A percentile compares a stretch with the other conserved stretches of the same genome.
Evolutionary conservation across 2,113 vertebrate species (phyloP).

Genomic region (Eublepharis macularius): DNA sequence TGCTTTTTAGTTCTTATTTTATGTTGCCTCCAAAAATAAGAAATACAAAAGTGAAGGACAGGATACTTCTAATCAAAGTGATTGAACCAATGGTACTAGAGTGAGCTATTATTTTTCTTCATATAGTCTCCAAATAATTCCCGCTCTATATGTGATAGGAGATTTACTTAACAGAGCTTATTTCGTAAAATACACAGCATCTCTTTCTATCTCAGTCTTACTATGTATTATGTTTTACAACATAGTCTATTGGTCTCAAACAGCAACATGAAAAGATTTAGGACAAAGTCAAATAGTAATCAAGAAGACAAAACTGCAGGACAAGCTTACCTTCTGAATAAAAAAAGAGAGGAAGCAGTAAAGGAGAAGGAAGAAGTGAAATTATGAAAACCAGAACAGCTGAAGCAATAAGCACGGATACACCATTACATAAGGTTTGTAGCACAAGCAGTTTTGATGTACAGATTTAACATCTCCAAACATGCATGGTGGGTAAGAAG

Average conservation of each 20-base stretch:
- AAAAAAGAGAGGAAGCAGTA: slow-evolving; percentile 83
- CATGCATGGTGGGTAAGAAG: no score
- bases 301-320: slow-evolving; percentile 33
- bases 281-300: slow-evolving; percentile 20
- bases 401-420: slow-evolving; percentile 40
- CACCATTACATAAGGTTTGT: neutral
- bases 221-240: slow-evolving; percentile 30
- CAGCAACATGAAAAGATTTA: slow-evolving; percentile 20
- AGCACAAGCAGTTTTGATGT: neutral
- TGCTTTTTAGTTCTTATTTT: neutral
- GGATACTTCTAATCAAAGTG: neutral
- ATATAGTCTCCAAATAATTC: slow-evolving; percentile 16
- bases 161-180: neutral
- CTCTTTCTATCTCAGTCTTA: neutral
- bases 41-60: neutral
- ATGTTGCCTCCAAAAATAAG: neutral
- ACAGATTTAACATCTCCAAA: neutral
- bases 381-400: slow-evolving; percentile 75
- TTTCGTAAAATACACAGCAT: neutral
- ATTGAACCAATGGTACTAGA: neutral
- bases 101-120: neutral
- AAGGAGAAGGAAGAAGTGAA: slow-evolving; percentile 78
- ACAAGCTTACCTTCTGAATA: slow-evolving; percentile 96
- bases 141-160: neutral
- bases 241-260: slow-evolving; percentile 4